These are phyloP conservation scores for Plectrocnemia conspersa DNA, from an alignment of 1,140 invertebrate species.

Conservation along the genomic window DNA sequence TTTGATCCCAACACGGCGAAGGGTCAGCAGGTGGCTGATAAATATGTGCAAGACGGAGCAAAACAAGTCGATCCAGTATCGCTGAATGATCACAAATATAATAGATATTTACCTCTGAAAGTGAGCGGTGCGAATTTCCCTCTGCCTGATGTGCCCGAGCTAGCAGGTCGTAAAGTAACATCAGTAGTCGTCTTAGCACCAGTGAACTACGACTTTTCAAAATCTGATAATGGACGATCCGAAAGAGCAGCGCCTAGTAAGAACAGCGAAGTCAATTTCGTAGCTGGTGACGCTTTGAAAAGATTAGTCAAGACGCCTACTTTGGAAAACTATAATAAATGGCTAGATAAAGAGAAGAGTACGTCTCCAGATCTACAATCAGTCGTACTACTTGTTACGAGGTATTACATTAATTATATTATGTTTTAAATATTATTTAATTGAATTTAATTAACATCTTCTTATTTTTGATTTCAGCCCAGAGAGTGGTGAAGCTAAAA, in stretches of 20 bases:
- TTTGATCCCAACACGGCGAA: conserved; percentile 70
- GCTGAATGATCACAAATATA: conserved; percentile 69
- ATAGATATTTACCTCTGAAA: conserved; percentile 76
- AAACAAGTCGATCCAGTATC: conserved; percentile 68
- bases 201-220: conserved; percentile 60
- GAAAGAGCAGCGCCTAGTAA: conserved; percentile 48
- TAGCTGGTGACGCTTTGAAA: conserved; percentile 67
- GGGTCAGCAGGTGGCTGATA: conserved; percentile 65
- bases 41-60: conserved; percentile 67
- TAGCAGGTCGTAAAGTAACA: conserved; percentile 68
- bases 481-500: conserved; percentile 46
- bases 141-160: conserved; percentile 66
- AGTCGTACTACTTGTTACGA: conserved; percentile 72
- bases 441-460: not conserved
- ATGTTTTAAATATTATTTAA: not conserved
- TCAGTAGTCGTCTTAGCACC: conserved; percentile 79
- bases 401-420: conserved; percentile 47
- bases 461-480: conserved; percentile 48
- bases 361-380: conserved; percentile 68
- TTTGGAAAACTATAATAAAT: conserved; percentile 71
- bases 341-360: conserved; percentile 69
- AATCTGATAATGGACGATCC: conserved; percentile 40
- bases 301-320: conserved; percentile 69
- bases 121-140: conserved; percentile 79
- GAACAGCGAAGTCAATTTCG: conserved; percentile 56